Conservation (phyloP, 2,113 vertebrate species). For the Microcebus tavaratra region DNA sequence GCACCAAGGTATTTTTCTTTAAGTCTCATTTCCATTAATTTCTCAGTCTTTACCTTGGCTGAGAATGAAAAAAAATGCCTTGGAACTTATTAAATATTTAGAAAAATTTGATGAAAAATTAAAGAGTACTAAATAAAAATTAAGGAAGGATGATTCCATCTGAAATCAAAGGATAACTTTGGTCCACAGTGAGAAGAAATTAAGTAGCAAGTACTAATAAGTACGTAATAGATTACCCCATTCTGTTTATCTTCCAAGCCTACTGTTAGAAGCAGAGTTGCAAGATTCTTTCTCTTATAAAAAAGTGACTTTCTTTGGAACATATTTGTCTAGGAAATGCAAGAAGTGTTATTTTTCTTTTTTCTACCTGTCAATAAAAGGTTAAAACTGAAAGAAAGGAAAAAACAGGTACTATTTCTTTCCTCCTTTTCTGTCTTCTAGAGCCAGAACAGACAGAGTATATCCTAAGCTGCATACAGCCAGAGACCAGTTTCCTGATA, state of each 20-base stretch:
- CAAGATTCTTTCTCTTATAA: not conserved
- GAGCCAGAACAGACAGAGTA: constrained; percentile 19
- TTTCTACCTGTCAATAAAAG: constrained; percentile 24
- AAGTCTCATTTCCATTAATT: constrained; percentile 6
- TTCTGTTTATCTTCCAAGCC: not conserved
- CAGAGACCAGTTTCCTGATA: constrained; percentile 55
- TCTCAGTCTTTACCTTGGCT: not conserved
- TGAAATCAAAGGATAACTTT: constrained; percentile 21
- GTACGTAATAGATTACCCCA: not conserved
- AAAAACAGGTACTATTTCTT: not conserved
- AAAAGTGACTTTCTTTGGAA: not conserved
- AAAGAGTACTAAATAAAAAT: not conserved
- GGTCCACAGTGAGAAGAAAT: not conserved
- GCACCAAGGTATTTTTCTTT: not conserved
- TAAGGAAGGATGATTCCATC: not conserved
- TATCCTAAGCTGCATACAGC: constrained; percentile 20
- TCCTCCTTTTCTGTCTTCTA: constrained; percentile 37
- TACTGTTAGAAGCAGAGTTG: not conserved
- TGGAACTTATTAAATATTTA: not conserved
- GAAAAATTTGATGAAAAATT: constrained; percentile 10
- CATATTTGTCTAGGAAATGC: not conserved
- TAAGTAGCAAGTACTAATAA: not conserved
- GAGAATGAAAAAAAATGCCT: not conserved
- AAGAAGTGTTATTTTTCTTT: constrained; percentile 43
- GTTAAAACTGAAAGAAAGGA: not conserved